Base-by-base conservation (phyloP, 2,888 invertebrate genomes). In the Drosophila colorata region DNA sequence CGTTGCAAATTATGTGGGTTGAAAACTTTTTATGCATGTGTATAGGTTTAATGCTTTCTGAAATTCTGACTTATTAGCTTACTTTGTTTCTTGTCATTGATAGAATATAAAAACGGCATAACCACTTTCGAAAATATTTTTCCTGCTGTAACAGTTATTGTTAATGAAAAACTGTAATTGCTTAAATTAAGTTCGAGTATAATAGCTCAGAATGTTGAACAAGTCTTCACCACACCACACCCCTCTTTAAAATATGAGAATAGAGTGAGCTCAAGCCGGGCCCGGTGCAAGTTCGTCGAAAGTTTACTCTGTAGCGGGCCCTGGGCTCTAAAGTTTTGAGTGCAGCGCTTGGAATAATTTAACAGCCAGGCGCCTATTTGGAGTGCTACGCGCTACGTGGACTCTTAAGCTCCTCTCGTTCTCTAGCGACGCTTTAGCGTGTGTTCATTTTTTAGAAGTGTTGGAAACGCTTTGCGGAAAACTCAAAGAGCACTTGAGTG, bases 361-460 rank as follows among this genome's bases (percentile, higher is more conserved):
- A 78, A 74, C 74, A 76, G 77, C 40, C 67, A 53, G 74, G 53
- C 67, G 61, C 58, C 61, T 58, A 56, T 70, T 70, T 59, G 43
- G 52, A 38, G 20, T 49, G 43, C 44, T 53, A 11, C 14, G 55
- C 58, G 58, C 64, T 61, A 59, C 68, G 60, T 58, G 65, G 51
- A 33, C 60, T 43, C 73, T 75, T 56, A 49, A 65, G 72, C 4
- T 28, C 59, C n/a, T 18, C 33, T 40, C 23, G 81, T 33, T 53
- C 71, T 71, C 48, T 33, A 58, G 67, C 63, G 69, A 63, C 68
- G 72, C 60, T 67, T 67, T 63, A 69, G 68, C 66, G 66, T 64
- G 55, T 69, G 77, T 66, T 70, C 70, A 80, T 80, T 77, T 83
- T 83, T 83, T 80, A 66, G 59, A 74, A 81, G 80, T 81, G 80